Evolutionary conservation across 2,888 invertebrate genomes (phyloP).

Genomic region (Thalpophila matura): DNA sequence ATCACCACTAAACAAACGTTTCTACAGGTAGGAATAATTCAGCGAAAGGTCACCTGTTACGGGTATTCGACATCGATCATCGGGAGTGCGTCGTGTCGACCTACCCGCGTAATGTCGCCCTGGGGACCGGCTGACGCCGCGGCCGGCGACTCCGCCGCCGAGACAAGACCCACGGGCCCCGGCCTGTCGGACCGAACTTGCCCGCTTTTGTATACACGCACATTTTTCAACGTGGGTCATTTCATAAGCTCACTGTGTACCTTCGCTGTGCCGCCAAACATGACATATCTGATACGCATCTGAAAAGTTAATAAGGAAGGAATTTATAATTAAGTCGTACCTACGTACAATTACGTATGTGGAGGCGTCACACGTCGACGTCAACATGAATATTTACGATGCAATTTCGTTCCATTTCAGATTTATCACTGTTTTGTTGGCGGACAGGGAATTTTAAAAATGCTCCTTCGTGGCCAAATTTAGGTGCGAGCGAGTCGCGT

Average conservation of each 20-base stretch:
- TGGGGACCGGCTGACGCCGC: slow-evolving; percentile 80
- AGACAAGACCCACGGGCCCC: slow-evolving; percentile 82
- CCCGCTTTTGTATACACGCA: slow-evolving; percentile 75
- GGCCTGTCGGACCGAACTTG: slow-evolving; percentile 82
- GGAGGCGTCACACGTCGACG: slow-evolving; percentile 74
- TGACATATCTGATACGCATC: slow-evolving; percentile 73
- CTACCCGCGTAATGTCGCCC: slow-evolving; percentile 88
- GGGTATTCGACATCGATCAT: slow-evolving; percentile 90
- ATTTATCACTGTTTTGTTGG: slow-evolving; percentile 84
- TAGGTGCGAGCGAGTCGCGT: slow-evolving; percentile 74
- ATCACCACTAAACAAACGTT: slow-evolving; percentile 89
- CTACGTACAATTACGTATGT: slow-evolving; percentile 70
- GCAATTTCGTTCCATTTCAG: slow-evolving; percentile 86
- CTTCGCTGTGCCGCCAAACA: slow-evolving; percentile 64
- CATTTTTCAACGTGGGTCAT: slow-evolving; percentile 78
- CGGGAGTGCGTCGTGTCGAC: slow-evolving; percentile 86
- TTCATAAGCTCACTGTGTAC: slow-evolving; percentile 66
- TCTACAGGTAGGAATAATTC: slow-evolving; percentile 89
- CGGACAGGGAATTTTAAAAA: slow-evolving; percentile 82
- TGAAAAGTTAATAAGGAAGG: slow-evolving; percentile 83
- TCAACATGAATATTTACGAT: slow-evolving; percentile 86
- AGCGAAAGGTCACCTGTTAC: slow-evolving; percentile 90
- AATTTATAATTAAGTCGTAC: slow-evolving; percentile 83
- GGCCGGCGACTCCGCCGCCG: slow-evolving; percentile 76
- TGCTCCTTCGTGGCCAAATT: slow-evolving; percentile 83